These are phyloP conservation scores for Protobothrops mucrosquamatus DNA, from an alignment of 2,113 vertebrate species.

Conservation along the genomic window DNA sequence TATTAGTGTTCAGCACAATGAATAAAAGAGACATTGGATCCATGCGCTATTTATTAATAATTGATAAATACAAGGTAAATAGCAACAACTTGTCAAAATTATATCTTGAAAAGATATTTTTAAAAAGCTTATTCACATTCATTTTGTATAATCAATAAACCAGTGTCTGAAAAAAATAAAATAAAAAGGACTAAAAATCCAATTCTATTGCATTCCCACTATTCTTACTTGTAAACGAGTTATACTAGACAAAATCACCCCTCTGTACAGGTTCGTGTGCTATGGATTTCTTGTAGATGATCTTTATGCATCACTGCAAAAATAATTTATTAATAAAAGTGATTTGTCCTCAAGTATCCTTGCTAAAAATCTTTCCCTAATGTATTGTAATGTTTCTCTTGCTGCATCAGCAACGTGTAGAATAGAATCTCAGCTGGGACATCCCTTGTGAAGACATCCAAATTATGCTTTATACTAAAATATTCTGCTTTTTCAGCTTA, in stretches of 20 bases:
- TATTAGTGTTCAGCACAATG: not conserved
- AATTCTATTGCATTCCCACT: constrained; percentile 27
- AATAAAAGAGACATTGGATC: constrained; percentile 29
- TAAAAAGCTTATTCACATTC: constrained; percentile 70
- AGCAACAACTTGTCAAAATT: constrained; percentile 71
- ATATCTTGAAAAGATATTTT: constrained; percentile 63
- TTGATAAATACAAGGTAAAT: constrained; percentile 68
- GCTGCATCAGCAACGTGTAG: not conserved
- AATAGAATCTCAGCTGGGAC: not conserved
- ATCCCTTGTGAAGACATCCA: not conserved
- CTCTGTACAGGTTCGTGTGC: constrained; percentile 35
- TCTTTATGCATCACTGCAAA: constrained; percentile 43
- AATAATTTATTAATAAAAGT: constrained; percentile 37
- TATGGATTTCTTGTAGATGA: not conserved
- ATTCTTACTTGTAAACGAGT: constrained; percentile 20
- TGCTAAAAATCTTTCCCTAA: constrained; percentile 7
- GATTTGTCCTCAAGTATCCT: constrained; percentile 16
- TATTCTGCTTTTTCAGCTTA: constrained; percentile 30
- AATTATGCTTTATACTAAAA: not conserved
- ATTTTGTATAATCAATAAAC: constrained; percentile 63
- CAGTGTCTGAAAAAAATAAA: constrained; percentile 57
- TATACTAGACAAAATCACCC: constrained; percentile 25
- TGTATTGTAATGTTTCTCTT: not conserved
- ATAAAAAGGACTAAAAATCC: constrained; percentile 45
- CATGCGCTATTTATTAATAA: constrained; percentile 71